Base-by-base conservation (phyloP, 2,888 invertebrate species). In the Omphaloscelis lunosa region DNA sequence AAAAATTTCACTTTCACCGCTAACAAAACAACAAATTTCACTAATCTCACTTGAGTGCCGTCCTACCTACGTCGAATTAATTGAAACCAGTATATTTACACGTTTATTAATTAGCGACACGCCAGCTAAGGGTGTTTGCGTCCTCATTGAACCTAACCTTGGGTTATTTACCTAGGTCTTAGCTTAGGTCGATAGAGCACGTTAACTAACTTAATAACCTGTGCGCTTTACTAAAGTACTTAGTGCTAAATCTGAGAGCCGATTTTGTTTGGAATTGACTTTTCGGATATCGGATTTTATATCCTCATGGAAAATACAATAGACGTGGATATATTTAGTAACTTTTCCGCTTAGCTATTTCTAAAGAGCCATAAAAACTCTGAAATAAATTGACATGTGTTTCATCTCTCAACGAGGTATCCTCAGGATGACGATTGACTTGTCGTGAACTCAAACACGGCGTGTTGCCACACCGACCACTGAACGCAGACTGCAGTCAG, bases 41-140 rank as follows among this genome's bases (percentile, higher is more conserved):
- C 68, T n/a, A 61, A 73, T 69, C 62, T 9, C 34, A 58, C 27
- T 67, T n/a, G 74, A 90, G 88, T 89, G 87, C 86, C 91, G 89
- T 86, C 83, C 90, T 90, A 88, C 87, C 90, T 91, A 91, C 89
- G 90, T 77, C 88, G 88, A 93, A 93, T 94, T 92, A 91, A 93
- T 92, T 78, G 90, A 90, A 89, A 87, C 86, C 86, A 83, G 85
- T 88, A 79, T 89, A 86, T 90, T 91, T 89, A 90, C 90, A 84
- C 86, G 89, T 84, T 89, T 90, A 92, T 90, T 91, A 90, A 93
- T 92, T 90, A 90, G 72, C 75, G 59, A 78, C 79, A 79, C 78
- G 81, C 74, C 80, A 81, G 67, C 76, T 63, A 45, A 39, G 62
- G 51, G 70, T 83, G 83, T 87, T 83, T 80, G 80, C 74, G 76